phyloP scores from a whole-genome alignment of 2,113 vertebrate genomes.

The Xyrauchen texanus region DNA sequence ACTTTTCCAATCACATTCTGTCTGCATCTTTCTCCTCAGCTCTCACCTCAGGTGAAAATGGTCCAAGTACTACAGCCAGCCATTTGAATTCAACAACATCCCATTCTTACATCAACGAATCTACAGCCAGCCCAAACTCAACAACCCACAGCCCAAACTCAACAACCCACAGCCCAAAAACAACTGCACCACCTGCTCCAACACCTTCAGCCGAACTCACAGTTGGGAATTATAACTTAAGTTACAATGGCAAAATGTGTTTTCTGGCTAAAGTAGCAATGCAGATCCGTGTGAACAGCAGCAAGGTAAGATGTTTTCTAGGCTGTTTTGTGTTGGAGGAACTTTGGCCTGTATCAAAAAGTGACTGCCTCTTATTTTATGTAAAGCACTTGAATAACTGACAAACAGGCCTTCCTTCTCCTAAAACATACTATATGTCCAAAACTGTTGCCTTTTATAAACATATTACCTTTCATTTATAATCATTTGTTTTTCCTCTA shows the following conservation, averaged over 20 bases:
- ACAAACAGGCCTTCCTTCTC: too few species aligned
- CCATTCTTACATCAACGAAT: too few species aligned
- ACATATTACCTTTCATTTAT: background rate
- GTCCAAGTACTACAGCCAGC: too few species aligned
- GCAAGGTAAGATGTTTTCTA: slow-evolving; percentile 51
- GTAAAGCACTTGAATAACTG: too few species aligned
- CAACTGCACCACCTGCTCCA: background rate
- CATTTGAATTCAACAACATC: too few species aligned
- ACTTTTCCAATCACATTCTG: background rate
- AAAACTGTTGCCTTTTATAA: too few species aligned
- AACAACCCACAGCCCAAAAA: background rate
- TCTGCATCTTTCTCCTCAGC: slow-evolving; percentile 16
- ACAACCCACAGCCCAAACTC: background rate
- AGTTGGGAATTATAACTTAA: slow-evolving; percentile 61
- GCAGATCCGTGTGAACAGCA: slow-evolving; percentile 57
- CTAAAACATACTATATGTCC: too few species aligned
- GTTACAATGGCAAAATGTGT: background rate
- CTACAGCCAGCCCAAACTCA: background rate
- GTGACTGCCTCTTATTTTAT: too few species aligned
- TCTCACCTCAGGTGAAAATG: slow-evolving; percentile 22
- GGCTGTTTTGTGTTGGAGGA: background rate
- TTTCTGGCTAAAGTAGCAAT: slow-evolving; percentile 60
- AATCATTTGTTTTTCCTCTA: slow-evolving; percentile 41
- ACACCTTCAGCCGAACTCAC: slow-evolving; percentile 29
- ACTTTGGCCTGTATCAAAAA: too few species aligned